Evolutionary conservation across 2,113 vertebrate species (phyloP).

Genomic region (Forbesichthys agassizii): DNA sequence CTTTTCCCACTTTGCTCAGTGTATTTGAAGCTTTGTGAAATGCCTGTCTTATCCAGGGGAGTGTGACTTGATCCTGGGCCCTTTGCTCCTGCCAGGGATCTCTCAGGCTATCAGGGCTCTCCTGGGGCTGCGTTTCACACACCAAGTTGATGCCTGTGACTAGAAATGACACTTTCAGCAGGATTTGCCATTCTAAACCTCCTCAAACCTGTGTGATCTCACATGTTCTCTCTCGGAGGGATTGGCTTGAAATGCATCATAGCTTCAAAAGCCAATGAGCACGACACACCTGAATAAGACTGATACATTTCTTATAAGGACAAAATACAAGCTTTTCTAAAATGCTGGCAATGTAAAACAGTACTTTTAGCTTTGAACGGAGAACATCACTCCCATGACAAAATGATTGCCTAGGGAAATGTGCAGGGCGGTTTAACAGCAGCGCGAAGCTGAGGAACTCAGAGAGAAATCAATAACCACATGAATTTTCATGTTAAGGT

Average conservation of each 20-base stretch:
- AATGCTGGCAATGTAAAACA: slow-evolving; percentile 64
- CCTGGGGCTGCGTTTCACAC: slow-evolving; percentile 70
- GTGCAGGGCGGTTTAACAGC: slow-evolving; percentile 22
- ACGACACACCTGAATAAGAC: slow-evolving; percentile 62
- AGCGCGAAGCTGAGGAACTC: slow-evolving; percentile 39
- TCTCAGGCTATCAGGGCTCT: slow-evolving; percentile 71
- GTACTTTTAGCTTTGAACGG: slow-evolving; percentile 54
- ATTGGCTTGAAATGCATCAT: slow-evolving; percentile 70
- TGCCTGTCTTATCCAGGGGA: slow-evolving; percentile 71
- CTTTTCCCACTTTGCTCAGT: slow-evolving; percentile 41
- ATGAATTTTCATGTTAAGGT: slow-evolving; percentile 55
- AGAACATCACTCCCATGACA: slow-evolving; percentile 51
- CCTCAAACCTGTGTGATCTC: slow-evolving; percentile 77
- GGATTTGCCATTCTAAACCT: slow-evolving; percentile 82
- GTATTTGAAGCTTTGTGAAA: slow-evolving; percentile 63
- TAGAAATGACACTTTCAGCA: slow-evolving; percentile 80
- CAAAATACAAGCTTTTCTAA: slow-evolving; percentile 54
- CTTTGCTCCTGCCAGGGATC: slow-evolving; percentile 75
- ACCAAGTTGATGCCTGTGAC: slow-evolving; percentile 78
- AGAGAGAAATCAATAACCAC: slow-evolving; percentile 63
- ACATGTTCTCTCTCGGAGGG: slow-evolving; percentile 74
- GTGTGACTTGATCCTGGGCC: slow-evolving; percentile 71
- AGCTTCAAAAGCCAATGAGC: slow-evolving; percentile 75
- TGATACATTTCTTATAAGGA: slow-evolving; percentile 58
- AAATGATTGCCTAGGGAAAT: slow-evolving; percentile 47